Base-by-base conservation (phyloP, 2,888 invertebrate genomes). In the Halocaridina rubra region DNA sequence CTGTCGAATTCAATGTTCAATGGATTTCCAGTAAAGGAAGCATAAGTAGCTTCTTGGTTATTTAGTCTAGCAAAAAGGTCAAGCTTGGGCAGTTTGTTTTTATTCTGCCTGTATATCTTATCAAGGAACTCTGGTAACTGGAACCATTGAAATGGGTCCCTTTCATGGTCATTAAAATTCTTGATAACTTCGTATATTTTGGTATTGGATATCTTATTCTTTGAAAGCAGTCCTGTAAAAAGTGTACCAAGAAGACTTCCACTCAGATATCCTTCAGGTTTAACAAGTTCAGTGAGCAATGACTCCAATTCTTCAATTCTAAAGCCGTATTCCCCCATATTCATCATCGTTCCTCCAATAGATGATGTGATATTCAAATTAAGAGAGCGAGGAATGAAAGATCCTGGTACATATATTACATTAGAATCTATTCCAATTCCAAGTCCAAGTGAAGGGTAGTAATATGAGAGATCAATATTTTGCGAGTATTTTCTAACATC, bases 21-120 rank as follows among this genome's bases (percentile, higher is more conserved):
- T 64, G 78, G 69, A 27, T 80, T 57, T 10, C 61, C 27, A 19
- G 80, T 24, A 32, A 85, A 33, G 32, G 75, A 81, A 24, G 53
- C 71, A 33, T 76, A 87, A 3, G 30, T 57, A 24, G 79, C 71
- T 75, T 87, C 87, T 57, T 87, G 85, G 32, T 85, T 85, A 77
- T 85, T 77, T 8, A 85, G 39, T 27, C 84, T 80, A 53, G 72
- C 71, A 30, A 81, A 85, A 8, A 81, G 7, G 46, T 87, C 87
- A 8, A 78, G 46, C 22, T 81, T 32, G 13, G 76, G 46, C 10
- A 16, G 22, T 2, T 22, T 33, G 3, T 39, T 32, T 19, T 39
- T 39, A 27, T 69, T 53, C 16, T 32, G 61, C 13, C 69, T 53
- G 32, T 75, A 53, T 19, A 57, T 29, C 53, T 46, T 77, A 29